Conservation (phyloP, 2,797 vertebrate species). For the Girardinus metallicus region DNA sequence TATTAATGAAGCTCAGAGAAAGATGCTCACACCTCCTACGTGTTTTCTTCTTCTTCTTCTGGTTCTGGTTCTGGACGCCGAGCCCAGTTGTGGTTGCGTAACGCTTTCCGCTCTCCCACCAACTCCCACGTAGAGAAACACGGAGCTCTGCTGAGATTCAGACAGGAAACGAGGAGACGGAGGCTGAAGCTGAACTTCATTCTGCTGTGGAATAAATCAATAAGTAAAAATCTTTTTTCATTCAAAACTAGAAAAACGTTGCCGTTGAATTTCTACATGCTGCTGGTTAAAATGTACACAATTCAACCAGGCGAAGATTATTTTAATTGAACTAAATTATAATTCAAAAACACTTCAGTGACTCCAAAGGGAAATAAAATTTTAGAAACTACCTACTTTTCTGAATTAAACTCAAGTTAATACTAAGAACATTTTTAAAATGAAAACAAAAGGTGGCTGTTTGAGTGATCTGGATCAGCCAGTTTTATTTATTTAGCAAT, state of each 20-base stretch:
- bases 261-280: neutral
- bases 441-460: neutral
- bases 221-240: neutral
- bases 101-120: conserved; percentile 8
- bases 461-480: no score
- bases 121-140: conserved; percentile 18
- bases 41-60: neutral
- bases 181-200: conserved; percentile 17
- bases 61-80: neutral
- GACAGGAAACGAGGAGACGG: conserved; percentile 20
- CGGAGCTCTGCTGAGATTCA: conserved; percentile 5
- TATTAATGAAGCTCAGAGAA: conserved; percentile 36
- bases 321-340: neutral
- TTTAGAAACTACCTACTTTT: neutral
- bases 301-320: neutral
- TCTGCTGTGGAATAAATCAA: conserved; percentile 1
- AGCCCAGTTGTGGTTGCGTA: conserved; percentile 22
- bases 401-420: neutral
- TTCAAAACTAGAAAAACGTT: neutral
- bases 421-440: neutral
- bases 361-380: no score
- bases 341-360: no score
- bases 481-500: neutral
- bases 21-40: conserved; percentile 8
- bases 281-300: neutral